phyloP scores from a whole-genome alignment of 2,797 vertebrate species.

The Thripadectes ignobilis region DNA sequence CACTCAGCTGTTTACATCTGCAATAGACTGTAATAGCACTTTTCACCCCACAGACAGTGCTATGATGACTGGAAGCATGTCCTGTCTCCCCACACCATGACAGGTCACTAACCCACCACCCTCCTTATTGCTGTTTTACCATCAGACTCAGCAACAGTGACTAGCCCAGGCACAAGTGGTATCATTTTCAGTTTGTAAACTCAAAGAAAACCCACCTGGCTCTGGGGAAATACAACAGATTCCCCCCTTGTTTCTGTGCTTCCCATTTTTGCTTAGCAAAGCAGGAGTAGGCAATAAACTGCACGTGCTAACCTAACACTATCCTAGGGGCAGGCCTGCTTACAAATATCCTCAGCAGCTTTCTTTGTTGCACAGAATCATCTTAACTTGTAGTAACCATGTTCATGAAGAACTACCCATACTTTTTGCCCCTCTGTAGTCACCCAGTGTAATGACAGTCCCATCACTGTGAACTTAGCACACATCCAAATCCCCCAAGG shows the following conservation, averaged over 20 bases:
- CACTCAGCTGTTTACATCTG: fast-evolving
- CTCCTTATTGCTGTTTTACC: background rate
- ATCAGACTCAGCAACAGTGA: background rate
- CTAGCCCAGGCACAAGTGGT: fast-evolving
- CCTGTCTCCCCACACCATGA: background rate
- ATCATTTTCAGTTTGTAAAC: fast-evolving
- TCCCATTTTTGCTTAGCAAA: background rate
- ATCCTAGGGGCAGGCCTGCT: no score
- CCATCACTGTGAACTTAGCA: slow-evolving; percentile 23
- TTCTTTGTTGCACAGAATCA: background rate
- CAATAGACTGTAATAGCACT: no score
- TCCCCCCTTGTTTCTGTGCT: fast-evolving
- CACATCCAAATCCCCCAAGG: background rate
- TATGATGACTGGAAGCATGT: fast-evolving
- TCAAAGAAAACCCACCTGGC: no score
- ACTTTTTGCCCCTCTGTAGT: background rate
- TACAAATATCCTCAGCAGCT: background rate
- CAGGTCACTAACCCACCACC: background rate
- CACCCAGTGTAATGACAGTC: slow-evolving; percentile 57
- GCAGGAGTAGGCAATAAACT: background rate
- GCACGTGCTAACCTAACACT: fast-evolving
- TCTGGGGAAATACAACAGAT: background rate
- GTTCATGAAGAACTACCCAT: background rate
- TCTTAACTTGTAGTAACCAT: fast-evolving
- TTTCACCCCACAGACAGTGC: fast-evolving